Conservation (phyloP, 2,113 vertebrate genomes). For the Zeus faber region DNA sequence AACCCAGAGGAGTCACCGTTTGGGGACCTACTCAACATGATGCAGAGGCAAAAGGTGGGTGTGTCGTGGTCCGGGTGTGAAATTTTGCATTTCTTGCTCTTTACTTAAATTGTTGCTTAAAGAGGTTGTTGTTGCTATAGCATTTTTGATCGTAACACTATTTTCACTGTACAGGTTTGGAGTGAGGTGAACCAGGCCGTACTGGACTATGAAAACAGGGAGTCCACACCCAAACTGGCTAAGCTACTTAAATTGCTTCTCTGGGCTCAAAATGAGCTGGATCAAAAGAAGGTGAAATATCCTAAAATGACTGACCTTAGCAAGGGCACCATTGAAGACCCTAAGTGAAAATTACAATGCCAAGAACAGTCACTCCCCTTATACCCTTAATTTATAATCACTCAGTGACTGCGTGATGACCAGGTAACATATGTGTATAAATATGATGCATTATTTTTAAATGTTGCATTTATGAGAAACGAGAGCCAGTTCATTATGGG, state of each 20-base stretch:
- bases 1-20: constrained; percentile 97
- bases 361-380: constrained; percentile 42
- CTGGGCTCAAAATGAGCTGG: constrained; percentile 97
- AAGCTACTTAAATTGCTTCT: constrained; percentile 95
- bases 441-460: constrained; percentile 45
- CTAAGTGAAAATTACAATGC: constrained; percentile 82
- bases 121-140: too few relatives aligned
- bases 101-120: neutral
- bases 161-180: constrained; percentile 83
- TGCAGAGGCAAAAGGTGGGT: constrained; percentile 94
- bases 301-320: constrained; percentile 99
- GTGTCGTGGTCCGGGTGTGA: neutral
- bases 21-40: constrained; percentile 96
- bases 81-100: neutral
- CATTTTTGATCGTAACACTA: constrained; percentile 2
- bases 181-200: constrained; percentile 99
- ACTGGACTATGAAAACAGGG: constrained; percentile 89
- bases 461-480: constrained; percentile 53
- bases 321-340: constrained; percentile 95
- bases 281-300: constrained; percentile 99
- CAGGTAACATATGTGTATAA: constrained; percentile 60
- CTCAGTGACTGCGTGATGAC: constrained; percentile 73
- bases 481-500: constrained; percentile 56
- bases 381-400: constrained; percentile 72
- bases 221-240: constrained; percentile 97